These are phyloP conservation scores for Psittacula cyanocephala DNA, from an alignment of 2,113 vertebrate genomes.

Conservation along the genomic window DNA sequence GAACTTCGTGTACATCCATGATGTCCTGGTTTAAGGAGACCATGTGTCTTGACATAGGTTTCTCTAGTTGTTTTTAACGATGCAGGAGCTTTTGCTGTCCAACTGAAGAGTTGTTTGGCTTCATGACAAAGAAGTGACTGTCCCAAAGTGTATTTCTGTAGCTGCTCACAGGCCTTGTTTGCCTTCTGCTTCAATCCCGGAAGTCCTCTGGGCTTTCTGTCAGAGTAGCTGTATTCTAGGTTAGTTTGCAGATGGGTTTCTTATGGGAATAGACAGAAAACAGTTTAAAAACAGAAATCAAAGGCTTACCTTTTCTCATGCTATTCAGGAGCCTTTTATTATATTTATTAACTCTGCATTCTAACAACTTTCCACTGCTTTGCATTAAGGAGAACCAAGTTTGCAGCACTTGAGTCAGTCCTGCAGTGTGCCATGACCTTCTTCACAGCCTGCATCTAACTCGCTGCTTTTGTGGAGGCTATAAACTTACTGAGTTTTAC, in stretches of 20 bases:
- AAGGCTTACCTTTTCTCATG: background rate
- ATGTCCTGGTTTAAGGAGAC: background rate
- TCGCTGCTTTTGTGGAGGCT: background rate
- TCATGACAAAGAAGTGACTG: background rate
- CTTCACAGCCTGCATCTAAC: background rate
- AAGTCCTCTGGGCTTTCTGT: background rate
- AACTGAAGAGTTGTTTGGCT: background rate
- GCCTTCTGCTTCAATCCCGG: background rate
- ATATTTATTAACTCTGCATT: background rate
- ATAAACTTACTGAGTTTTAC: background rate
- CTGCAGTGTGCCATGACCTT: fast-evolving
- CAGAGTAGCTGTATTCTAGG: background rate
- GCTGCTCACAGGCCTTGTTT: fast-evolving
- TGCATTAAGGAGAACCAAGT: background rate
- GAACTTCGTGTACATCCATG: background rate
- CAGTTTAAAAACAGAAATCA: background rate
- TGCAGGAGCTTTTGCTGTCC: background rate
- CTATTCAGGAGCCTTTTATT: background rate
- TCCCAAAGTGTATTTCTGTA: background rate
- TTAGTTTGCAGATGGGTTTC: slow-evolving; percentile 16
- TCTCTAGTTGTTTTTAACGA: background rate
- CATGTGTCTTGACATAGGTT: background rate
- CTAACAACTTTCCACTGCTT: background rate
- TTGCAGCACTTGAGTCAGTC: background rate
- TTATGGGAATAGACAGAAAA: background rate